Evolutionary conservation across 2,797 vertebrate species (phyloP), one percentile per base, ranked within the genome.

Genomic region (Onychomys torridus): DNA sequence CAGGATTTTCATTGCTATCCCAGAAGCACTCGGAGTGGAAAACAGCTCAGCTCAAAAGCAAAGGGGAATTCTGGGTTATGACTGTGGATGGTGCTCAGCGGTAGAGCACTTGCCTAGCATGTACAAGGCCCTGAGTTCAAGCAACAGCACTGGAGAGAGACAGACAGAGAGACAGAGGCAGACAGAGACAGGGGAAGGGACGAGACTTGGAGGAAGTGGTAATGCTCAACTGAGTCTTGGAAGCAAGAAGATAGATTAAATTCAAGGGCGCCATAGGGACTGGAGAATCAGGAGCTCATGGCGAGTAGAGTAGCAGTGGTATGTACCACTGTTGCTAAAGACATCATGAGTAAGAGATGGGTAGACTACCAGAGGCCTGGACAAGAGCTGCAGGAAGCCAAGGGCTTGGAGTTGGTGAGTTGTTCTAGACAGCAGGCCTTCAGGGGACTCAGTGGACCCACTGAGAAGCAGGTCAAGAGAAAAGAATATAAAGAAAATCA

Each of bases 401-500:
- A 49, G 40, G 19, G 34, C 32, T 16, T 34, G 49, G 49, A 71
- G 55, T 13, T 46, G 7, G n/a, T 46, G 17, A 81, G 37, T 6
- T 77, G 6, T n/a, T 94, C 37, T 52, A 10, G 55, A 90, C 85
- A 76, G n/a, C 3, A 1, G 6, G 8, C 34, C 59, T 65, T 55
- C 29, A 21, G 29, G 73, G 21, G 13, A 14, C 65, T 94, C 40
- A 6, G 61, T 6, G 6, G 2, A 40, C 37, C 37, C 23, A n/a
- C 71, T 65, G 79, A 92, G 71, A 96, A 37, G 61, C 61, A 46
- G 87, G 76, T 23, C 79, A 76, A 59, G 46, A 84, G 57, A 46
- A 71, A 85, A 94, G 67, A 83, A 55, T 17, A 2, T 8, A 92
- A 92, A 79, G 49, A 55, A 86, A 95, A 96, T 90, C 67, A 82